Conservation (phyloP, 2,888 invertebrate genomes). For the Helleia helle region DNA sequence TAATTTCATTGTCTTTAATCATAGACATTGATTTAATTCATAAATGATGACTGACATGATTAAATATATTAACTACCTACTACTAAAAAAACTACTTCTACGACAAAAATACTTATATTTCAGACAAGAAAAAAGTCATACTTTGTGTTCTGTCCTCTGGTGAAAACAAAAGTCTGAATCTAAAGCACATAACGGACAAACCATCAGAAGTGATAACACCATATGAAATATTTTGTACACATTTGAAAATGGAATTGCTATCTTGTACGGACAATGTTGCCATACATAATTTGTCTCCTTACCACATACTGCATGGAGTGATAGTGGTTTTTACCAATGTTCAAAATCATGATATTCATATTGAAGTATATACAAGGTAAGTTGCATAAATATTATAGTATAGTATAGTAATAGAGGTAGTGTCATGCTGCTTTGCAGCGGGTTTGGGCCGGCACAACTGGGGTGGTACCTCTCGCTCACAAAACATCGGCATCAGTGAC, state of each 20-base stretch:
- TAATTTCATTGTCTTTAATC: too few species aligned
- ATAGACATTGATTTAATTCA: too few species aligned
- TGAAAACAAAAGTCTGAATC: slow-evolving; percentile 32
- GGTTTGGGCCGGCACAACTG: too few species aligned
- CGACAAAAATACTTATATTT: too few species aligned
- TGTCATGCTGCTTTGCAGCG: too few species aligned
- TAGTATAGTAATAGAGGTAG: too few species aligned
- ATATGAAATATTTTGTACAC: slow-evolving; percentile 31
- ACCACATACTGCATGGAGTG: slow-evolving; percentile 43
- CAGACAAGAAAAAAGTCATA: slow-evolving; percentile 13
- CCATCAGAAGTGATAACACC: slow-evolving; percentile 17
- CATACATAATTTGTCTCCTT: slow-evolving; percentile 39
- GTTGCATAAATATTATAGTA: too few species aligned
- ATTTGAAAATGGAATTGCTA: slow-evolving; percentile 41
- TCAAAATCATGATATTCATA: slow-evolving; percentile 15
- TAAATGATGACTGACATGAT: too few species aligned
- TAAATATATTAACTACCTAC: too few species aligned
- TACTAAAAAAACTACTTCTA: too few species aligned
- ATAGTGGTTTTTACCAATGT: slow-evolving; percentile 32
- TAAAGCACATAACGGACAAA: slow-evolving; percentile 31
- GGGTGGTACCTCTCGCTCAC: too few species aligned
- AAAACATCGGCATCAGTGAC: too few species aligned
- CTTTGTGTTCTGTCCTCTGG: slow-evolving; percentile 35
- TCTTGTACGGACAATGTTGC: slow-evolving; percentile 31
- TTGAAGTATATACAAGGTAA: slow-evolving; percentile 46